These are phyloP conservation scores for Drosophila lutescens DNA, from an alignment of 2,888 invertebrate species.

Conservation along the genomic window DNA sequence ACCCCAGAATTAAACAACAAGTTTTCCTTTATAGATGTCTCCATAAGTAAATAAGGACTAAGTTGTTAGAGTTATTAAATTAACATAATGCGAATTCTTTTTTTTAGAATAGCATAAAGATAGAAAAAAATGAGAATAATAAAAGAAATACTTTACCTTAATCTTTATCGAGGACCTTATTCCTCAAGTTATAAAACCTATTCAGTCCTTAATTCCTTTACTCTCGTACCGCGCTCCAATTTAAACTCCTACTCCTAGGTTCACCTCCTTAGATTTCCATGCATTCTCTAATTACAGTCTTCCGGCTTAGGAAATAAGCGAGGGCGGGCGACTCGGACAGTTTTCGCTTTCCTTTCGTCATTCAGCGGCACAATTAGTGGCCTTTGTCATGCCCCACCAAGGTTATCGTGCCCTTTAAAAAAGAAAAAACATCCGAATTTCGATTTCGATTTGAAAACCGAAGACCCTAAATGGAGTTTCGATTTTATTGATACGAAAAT, in stretches of 20 bases:
- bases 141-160: no score
- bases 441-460: constrained; percentile 62
- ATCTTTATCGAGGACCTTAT: not conserved
- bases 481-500: constrained; percentile 78
- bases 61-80: no score
- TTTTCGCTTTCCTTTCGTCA: constrained; percentile 68
- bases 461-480: constrained; percentile 59
- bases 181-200: not conserved
- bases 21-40: no score
- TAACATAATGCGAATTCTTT: no score
- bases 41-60: no score
- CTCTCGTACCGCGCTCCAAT: constrained; percentile 61
- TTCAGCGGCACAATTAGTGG: constrained; percentile 68
- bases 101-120: no score
- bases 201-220: constrained; percentile 7
- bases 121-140: no score
- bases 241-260: constrained; percentile 43
- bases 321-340: constrained; percentile 42
- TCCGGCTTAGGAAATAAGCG: constrained; percentile 61
- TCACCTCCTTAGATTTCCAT: constrained; percentile 38
- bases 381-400: constrained; percentile 68
- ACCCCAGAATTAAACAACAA: no score
- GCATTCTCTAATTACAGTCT: constrained; percentile 73
- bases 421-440: constrained; percentile 52
- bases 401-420: constrained; percentile 14